Percentiles rank a stretch among this genome's conserved stretches.
These are phyloP conservation scores for Pandemis heparana DNA, from an alignment of 2,888 invertebrate species.

Conservation along the genomic window DNA sequence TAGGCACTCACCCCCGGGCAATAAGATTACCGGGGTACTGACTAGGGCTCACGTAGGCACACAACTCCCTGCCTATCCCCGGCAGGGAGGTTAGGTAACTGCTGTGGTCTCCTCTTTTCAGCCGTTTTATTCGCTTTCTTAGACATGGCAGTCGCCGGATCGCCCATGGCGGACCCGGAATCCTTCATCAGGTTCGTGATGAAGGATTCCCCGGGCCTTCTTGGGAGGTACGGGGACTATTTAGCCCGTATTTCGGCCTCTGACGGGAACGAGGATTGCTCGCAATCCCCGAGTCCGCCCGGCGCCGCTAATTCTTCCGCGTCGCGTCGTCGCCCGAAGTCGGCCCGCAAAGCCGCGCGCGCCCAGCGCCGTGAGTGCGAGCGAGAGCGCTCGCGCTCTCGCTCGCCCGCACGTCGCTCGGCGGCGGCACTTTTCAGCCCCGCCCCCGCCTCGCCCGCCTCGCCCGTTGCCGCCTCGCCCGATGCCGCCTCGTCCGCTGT, in stretches of 20 bases:
- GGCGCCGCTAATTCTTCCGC: background rate
- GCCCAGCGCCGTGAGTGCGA: background rate
- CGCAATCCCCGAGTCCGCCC: too few relatives aligned
- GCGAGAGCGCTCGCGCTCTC: background rate
- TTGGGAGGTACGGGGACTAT: too few relatives aligned
- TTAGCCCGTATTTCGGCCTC: too few relatives aligned
- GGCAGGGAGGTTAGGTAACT: slow-evolving; percentile 7
- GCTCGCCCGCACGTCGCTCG: background rate
- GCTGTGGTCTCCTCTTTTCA: background rate
- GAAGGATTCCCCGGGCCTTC: too few relatives aligned
- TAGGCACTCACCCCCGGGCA: slow-evolving; percentile 9
- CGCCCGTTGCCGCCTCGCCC: too few relatives aligned
- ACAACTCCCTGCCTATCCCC: slow-evolving; percentile 1
- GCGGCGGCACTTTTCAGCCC: background rate
- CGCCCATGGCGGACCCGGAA: too few relatives aligned
- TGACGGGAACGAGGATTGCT: too few relatives aligned
- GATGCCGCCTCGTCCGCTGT: too few relatives aligned
- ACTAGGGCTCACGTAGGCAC: background rate
- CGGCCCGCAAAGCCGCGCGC: too few relatives aligned
- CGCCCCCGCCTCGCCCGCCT: background rate
- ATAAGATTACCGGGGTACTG: background rate
- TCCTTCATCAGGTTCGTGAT: too few relatives aligned
- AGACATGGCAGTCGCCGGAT: too few relatives aligned
- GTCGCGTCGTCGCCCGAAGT: background rate
- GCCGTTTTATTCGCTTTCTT: too few relatives aligned